phyloP scores from a whole-genome alignment of 2,888 invertebrate species.

The Flexamia atlantica region DNA sequence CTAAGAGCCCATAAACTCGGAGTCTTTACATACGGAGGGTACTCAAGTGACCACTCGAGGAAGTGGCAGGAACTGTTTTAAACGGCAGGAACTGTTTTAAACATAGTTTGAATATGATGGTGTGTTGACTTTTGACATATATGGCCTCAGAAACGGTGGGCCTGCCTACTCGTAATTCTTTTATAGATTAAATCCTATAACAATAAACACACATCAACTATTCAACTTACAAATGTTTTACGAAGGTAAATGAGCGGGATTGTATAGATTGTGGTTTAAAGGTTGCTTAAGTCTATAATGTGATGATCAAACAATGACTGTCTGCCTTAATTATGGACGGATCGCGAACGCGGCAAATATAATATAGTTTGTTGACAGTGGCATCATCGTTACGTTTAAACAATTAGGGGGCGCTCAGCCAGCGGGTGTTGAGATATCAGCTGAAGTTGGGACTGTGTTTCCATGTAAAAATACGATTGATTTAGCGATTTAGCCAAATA shows the following conservation, averaged over 20 bases:
- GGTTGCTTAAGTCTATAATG: not conserved
- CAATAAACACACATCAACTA: too few species aligned
- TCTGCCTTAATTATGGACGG: slow-evolving; percentile 20
- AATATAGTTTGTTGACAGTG: slow-evolving; percentile 26
- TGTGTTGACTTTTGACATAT: too few species aligned
- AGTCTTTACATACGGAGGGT: not conserved
- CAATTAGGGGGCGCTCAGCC: slow-evolving; percentile 45
- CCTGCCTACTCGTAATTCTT: too few species aligned
- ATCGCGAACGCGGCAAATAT: slow-evolving; percentile 33
- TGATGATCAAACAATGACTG: slow-evolving; percentile 1
- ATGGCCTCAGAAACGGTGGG: too few species aligned
- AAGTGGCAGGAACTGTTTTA: not conserved
- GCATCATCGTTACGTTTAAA: slow-evolving; percentile 21
- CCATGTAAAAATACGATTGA: too few species aligned
- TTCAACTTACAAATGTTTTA: too few species aligned
- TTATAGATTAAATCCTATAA: too few species aligned
- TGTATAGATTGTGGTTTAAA: too few species aligned
- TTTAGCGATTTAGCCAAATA: too few species aligned
- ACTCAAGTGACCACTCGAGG: not conserved
- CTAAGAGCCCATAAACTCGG: slow-evolving; percentile 35
- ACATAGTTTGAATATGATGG: too few species aligned
- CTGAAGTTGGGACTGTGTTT: not conserved
- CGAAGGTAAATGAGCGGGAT: too few species aligned
- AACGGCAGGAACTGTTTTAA: too few species aligned
- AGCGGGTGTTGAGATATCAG: slow-evolving; percentile 47